Base-by-base conservation (phyloP, 2,888 invertebrate genomes). In the Agrochola circellaris region DNA sequence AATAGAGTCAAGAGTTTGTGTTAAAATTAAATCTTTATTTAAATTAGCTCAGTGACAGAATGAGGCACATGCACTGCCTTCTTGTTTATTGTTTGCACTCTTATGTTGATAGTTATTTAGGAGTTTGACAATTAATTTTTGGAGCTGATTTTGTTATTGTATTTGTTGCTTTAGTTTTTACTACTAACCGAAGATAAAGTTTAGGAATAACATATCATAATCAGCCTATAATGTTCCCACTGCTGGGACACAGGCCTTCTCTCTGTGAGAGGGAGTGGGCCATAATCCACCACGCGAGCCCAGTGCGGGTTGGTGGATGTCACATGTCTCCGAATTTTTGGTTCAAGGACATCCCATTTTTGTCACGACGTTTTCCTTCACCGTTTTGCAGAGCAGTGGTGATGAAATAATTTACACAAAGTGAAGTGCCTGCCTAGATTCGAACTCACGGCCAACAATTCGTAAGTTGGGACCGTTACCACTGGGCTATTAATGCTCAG, bases 21-120 rank as follows among this genome's bases (percentile, higher is more conserved):
- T 66, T 74, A 42, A 76, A 76, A 20, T 48, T 48, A 30, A 77
- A 77, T 69, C 13, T 65, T 51, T 42, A 26, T 69, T 68, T 77
- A 42, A 30, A 61, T 54, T 4, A 26, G 34, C 1, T 9, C 26
- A 17, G 26, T 45, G 73, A 30, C 13, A 42, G 34, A 38, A 75
- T 58, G 6, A 42, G 11, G 48, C 11, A 30, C 9, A 30, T 56
- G 51, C 11, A n/a, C 7, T 42, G 15, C 30, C 30, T 75, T 30
- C 11, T 7, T 0, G n/a, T 7, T 51, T 26, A 8, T 51, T 45
- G n/a, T 58, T 34, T 20, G 20, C 20, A 9, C 15, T 61, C 23
- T 54, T 58, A 30, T 23, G 11, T 20, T 34, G 7, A 7, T 42
- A 23, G 9, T 60, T 56, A n/a, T n/a, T 56, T 11, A n/a, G 1